Conservation (phyloP, 2,113 vertebrate genomes). For the Erinaceus europaeus region DNA sequence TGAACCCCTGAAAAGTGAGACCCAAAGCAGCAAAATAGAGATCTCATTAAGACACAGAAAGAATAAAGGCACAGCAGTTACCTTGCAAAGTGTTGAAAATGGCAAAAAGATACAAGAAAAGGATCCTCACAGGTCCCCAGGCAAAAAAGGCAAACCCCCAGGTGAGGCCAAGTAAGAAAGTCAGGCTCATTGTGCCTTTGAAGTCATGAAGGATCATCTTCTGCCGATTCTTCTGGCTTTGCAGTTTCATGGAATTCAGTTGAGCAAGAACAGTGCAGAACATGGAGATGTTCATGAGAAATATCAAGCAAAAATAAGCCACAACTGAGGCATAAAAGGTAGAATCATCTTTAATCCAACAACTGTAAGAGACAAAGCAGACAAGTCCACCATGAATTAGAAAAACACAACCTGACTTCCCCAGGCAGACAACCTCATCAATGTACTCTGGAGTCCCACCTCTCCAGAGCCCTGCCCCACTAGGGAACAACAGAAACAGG, state of each 20-base stretch:
- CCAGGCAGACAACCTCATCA: no score
- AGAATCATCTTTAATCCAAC: constrained; percentile 86
- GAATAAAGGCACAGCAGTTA: constrained; percentile 67
- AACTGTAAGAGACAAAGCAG: constrained; percentile 82
- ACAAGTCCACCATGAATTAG: constrained; percentile 23
- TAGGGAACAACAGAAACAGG: no score
- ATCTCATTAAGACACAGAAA: not conserved
- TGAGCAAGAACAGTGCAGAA: constrained; percentile 89
- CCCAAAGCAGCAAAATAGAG: not conserved
- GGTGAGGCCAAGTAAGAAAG: constrained; percentile 90
- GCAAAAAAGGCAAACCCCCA: constrained; percentile 90
- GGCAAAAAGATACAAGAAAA: constrained; percentile 88
- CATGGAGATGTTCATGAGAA: constrained; percentile 86
- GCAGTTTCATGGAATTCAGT: constrained; percentile 82
- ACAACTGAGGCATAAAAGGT: constrained; percentile 87
- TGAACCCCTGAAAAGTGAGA: not conserved
- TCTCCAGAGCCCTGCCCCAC: no score
- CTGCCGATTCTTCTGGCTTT: constrained; percentile 64
- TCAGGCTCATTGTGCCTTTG: constrained; percentile 86
- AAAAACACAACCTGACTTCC: no score
- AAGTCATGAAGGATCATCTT: constrained; percentile 81
- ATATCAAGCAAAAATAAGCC: constrained; percentile 84
- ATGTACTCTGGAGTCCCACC: no score
- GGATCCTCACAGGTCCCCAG: constrained; percentile 82
- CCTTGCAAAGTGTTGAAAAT: constrained; percentile 91